These are phyloP conservation scores for Cyanoliseus patagonus DNA, from an alignment of 2,113 vertebrate species.

Conservation along the genomic window DNA sequence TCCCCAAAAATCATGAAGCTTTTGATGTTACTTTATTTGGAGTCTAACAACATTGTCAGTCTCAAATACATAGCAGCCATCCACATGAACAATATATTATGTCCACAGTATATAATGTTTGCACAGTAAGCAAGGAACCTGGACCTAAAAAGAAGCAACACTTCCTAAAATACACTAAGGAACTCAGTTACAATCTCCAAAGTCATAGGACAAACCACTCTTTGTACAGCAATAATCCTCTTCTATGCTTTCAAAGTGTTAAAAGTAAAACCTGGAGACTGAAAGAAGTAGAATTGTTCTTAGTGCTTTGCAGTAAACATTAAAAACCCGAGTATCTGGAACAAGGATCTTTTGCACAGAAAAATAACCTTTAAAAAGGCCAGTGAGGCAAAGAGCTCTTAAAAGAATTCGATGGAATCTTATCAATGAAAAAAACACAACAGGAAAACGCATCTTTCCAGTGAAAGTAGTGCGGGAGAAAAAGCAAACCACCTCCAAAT, in stretches of 20 bases:
- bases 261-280: background rate
- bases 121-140: background rate
- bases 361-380: background rate
- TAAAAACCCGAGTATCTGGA: background rate
- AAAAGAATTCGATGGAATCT: background rate
- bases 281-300: background rate
- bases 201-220: background rate
- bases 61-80: conserved; percentile 21
- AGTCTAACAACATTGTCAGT: background rate
- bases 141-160: background rate
- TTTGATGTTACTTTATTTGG: conserved; percentile 47
- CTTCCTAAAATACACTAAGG: background rate
- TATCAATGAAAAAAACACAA: background rate
- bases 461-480: background rate
- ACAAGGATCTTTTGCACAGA: background rate
- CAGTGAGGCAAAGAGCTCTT: background rate
- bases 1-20: conserved; percentile 13
- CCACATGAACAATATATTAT: background rate
- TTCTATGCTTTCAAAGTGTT: background rate
- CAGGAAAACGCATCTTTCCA: background rate
- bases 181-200: background rate
- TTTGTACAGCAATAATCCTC: background rate
- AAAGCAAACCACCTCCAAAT: background rate
- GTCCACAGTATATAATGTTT: background rate
- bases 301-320: background rate